phyloP scores from a whole-genome alignment of 2,113 vertebrate genomes.

The Illadopsis cleaveri region DNA sequence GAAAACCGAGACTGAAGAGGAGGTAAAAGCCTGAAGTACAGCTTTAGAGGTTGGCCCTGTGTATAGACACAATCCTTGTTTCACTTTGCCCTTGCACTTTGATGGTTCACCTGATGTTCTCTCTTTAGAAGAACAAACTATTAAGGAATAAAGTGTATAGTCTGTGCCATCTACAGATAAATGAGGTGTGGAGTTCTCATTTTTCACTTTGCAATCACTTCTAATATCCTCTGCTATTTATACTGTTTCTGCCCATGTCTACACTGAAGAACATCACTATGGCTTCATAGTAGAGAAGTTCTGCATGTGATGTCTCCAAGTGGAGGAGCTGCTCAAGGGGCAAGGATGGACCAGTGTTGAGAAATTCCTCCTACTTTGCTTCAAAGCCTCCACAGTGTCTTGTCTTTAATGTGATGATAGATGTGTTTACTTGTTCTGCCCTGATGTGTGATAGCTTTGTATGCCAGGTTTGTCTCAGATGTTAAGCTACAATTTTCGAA shows the following conservation, averaged over 20 bases:
- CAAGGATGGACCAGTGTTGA: background rate
- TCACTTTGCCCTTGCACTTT: background rate
- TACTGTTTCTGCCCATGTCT: background rate
- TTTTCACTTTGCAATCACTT: background rate
- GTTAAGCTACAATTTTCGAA: background rate
- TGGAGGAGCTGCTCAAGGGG: background rate
- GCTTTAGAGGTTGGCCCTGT: background rate
- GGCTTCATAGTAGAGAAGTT: background rate
- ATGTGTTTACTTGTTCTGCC: background rate
- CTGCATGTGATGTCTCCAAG: rapidly evolving
- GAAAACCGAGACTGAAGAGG: background rate
- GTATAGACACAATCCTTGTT: background rate
- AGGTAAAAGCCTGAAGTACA: background rate
- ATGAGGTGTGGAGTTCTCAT: background rate
- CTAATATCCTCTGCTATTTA: background rate
- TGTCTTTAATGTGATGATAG: background rate
- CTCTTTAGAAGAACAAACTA: background rate
- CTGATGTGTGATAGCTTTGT: background rate
- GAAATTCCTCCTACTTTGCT: background rate
- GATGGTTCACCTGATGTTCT: background rate
- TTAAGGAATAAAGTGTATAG: background rate
- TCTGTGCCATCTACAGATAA: background rate
- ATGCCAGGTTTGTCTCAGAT: background rate
- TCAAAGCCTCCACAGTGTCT: background rate
- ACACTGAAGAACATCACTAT: background rate